These are phyloP conservation scores for Nemotelus pantherinus DNA, from an alignment of 2,888 invertebrate species.

Conservation along the genomic window DNA sequence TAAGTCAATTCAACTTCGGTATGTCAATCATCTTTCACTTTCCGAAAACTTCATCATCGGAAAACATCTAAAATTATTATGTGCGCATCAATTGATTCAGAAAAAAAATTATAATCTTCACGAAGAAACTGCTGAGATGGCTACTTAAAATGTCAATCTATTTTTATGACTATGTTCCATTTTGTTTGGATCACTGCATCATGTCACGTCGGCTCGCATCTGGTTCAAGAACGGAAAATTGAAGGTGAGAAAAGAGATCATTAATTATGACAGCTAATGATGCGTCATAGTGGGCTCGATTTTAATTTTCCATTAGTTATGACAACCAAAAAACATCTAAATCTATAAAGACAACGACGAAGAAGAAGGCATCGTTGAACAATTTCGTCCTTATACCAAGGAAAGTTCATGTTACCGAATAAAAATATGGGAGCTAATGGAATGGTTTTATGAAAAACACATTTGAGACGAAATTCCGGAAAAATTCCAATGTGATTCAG, in stretches of 20 bases:
- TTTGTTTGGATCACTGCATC: too few species aligned
- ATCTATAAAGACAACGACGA: not conserved
- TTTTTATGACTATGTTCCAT: conserved; percentile 3
- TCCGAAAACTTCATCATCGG: conserved; percentile 10
- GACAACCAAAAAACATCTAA: not conserved
- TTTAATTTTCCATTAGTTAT: conserved; percentile 17
- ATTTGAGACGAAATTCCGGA: not conserved
- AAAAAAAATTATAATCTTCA: conserved; percentile 8
- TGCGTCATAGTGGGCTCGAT: not conserved
- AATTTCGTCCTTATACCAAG: not conserved
- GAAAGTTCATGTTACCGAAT: not conserved
- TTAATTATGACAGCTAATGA: conserved; percentile 45
- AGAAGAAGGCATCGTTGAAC: not conserved
- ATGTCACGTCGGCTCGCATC: too few species aligned
- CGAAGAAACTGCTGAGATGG: not conserved
- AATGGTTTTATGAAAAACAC: not conserved
- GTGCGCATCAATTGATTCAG: conserved; percentile 27
- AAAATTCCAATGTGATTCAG: not conserved
- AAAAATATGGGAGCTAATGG: not conserved
- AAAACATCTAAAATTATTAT: conserved; percentile 29
- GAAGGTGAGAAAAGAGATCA: conserved; percentile 30
- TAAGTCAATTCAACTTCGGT: not conserved
- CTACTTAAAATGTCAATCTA: conserved; percentile 40
- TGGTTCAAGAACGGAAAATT: too few species aligned
- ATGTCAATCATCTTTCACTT: conserved; percentile 16